phyloP scores from a whole-genome alignment of 2,888 invertebrate species.

The Dryadula phaetusa region DNA sequence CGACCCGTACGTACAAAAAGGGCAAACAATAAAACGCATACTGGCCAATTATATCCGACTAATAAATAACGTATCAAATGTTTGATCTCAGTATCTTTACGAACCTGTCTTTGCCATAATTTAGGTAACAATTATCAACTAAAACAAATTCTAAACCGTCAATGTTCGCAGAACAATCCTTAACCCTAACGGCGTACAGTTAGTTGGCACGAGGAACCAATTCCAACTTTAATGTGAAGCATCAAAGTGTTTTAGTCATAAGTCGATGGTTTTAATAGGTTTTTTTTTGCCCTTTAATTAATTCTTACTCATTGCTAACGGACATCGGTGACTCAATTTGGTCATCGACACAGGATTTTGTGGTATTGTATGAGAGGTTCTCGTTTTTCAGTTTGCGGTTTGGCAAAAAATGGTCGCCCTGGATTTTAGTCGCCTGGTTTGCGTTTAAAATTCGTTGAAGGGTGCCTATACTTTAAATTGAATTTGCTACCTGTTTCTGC shows the following conservation, averaged over 20 bases:
- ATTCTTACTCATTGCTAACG: slow-evolving; percentile 79
- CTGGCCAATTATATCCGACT: slow-evolving; percentile 30
- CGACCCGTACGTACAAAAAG: slow-evolving; percentile 1
- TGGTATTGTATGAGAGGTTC: slow-evolving; percentile 41
- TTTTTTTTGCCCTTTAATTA: slow-evolving; percentile 71
- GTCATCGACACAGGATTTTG: slow-evolving; percentile 51
- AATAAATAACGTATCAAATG: slow-evolving; percentile 40
- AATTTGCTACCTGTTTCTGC: no score
- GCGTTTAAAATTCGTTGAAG: slow-evolving; percentile 33
- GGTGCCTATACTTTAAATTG: neutral
- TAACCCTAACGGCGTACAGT: slow-evolving; percentile 71
- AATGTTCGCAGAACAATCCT: slow-evolving; percentile 64
- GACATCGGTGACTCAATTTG: slow-evolving; percentile 68
- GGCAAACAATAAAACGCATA: neutral
- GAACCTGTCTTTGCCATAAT: slow-evolving; percentile 46
- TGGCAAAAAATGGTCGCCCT: slow-evolving; percentile 33
- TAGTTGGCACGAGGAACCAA: slow-evolving; percentile 41
- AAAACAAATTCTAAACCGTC: slow-evolving; percentile 74
- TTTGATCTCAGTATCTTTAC: slow-evolving; percentile 40
- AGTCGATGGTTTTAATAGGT: slow-evolving; percentile 57
- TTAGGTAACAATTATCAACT: slow-evolving; percentile 57
- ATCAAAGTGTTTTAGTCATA: slow-evolving; percentile 53
- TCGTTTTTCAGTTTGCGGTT: slow-evolving; percentile 41
- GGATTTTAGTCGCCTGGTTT: slow-evolving; percentile 38
- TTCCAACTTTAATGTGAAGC: slow-evolving; percentile 53